phyloP scores from a whole-genome alignment of 2,888 invertebrate species.

The Mimas tiliae region DNA sequence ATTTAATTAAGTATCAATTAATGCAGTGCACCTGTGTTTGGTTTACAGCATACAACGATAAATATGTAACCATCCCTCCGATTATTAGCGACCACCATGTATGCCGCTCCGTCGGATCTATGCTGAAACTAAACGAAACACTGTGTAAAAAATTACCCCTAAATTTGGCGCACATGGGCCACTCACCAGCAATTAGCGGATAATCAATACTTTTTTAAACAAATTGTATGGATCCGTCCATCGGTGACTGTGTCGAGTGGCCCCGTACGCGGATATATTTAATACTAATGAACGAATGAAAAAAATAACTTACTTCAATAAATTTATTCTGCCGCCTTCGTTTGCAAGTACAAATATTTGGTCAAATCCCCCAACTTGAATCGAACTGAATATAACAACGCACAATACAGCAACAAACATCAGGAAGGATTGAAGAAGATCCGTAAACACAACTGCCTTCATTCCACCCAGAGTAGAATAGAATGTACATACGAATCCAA shows the following conservation, averaged over 20 bases:
- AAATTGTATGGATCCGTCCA: no score
- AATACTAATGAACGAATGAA: not conserved
- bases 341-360: constrained; percentile 89
- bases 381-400: constrained; percentile 89
- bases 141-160: not conserved
- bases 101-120: constrained; percentile 92
- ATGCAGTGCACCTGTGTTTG: constrained; percentile 87
- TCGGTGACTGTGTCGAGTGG: no score
- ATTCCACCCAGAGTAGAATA: constrained; percentile 96
- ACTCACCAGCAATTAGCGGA: not conserved
- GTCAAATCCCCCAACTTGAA: constrained; percentile 88
- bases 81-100: constrained; percentile 92
- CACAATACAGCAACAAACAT: constrained; percentile 94
- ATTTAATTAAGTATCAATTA: no score
- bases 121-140: constrained; percentile 85
- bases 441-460: constrained; percentile 95
- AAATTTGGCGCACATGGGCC: not conserved
- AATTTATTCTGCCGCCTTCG: constrained; percentile 88
- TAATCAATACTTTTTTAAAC: not conserved
- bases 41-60: constrained; percentile 94
- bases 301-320: constrained; percentile 84
- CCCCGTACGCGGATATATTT: not conserved
- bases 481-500: constrained; percentile 92
- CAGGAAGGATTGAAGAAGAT: constrained; percentile 92
- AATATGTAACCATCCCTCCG: constrained; percentile 91